phyloP scores from a whole-genome alignment of 2,888 invertebrate genomes.

The Lamproptera curius region DNA sequence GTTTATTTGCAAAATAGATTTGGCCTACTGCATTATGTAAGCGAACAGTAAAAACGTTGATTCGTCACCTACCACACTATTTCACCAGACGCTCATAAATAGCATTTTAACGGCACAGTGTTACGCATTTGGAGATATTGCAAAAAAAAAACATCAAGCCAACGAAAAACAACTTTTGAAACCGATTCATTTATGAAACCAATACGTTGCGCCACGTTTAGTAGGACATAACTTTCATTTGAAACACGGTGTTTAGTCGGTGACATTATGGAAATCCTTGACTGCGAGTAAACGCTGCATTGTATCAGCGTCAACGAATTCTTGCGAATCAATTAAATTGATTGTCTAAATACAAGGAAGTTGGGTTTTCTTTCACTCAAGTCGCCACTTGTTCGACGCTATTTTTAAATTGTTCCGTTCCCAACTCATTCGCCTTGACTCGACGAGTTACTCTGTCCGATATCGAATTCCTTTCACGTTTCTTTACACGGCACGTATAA shows the following conservation, averaged over 20 bases:
- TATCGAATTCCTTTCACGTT: slow-evolving; percentile 33
- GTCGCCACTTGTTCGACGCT: slow-evolving; percentile 27
- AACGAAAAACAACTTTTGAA: slow-evolving; percentile 38
- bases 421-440: slow-evolving; percentile 35
- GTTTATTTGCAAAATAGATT: no score
- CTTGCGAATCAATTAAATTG: slow-evolving; percentile 22
- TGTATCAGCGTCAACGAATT: slow-evolving; percentile 9
- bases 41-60: neutral
- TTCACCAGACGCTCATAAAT: slow-evolving; percentile 7
- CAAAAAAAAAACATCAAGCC: slow-evolving; percentile 30
- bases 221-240: slow-evolving; percentile 28
- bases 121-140: slow-evolving; percentile 27
- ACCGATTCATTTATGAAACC: slow-evolving; percentile 30
- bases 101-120: slow-evolving; percentile 6
- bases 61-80: slow-evolving; percentile 1
- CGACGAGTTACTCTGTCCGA: slow-evolving; percentile 28
- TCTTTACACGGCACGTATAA: slow-evolving; percentile 24
- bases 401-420: slow-evolving; percentile 36
- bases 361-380: slow-evolving; percentile 19
- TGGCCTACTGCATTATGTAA: slow-evolving; percentile 4
- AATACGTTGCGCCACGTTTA: slow-evolving; percentile 28
- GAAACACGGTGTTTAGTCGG: slow-evolving; percentile 30
- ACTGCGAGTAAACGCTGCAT: slow-evolving; percentile 18
- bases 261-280: slow-evolving; percentile 29
- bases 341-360: slow-evolving; percentile 25